Evolutionary conservation across 2,797 vertebrate species (phyloP), one percentile per base, ranked within the genome.

Genomic region (Pangasius mekongensis): DNA sequence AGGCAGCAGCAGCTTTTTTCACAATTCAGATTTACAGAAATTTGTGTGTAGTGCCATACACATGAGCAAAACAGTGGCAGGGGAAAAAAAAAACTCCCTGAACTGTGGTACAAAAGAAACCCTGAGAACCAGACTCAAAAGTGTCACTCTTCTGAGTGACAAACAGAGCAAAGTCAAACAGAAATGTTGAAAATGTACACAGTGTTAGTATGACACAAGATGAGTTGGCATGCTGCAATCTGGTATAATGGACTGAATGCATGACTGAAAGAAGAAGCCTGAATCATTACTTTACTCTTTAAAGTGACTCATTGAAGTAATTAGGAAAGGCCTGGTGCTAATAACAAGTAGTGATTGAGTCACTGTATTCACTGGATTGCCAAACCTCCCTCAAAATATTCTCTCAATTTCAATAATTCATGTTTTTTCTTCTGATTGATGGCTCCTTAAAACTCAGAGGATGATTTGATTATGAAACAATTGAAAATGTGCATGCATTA

Each of bases 401-500:
- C 24, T 81, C 73, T 83, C 33, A 36, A 77, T 86, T 90, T 83
- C 67, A 85, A 84, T 84, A 76, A 89, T 90, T 89, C 33, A 90
- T 84, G 56, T 80, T 56, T 56, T 56, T 43, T 83, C 33, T 39
- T 52, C 66, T 85, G 86, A 89, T 66, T 84, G 88, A 90, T 89
- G 88, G 56, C 86, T 89, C 43, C 86, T 86, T 83, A 87, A 87
- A 89, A 54, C 84, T 82, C 90, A 27, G 30, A 85, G 74, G 71
- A 77, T 69, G 30, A 86, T 56, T 77, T 86, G 67, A 74, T 90
- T 81, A 87, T 16, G 33, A 84, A 83, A 90, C 84, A 85, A 83
- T 82, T 92, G 85, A 90, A 92, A 83, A 69, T 86, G 86, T 85
- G 80, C 84, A 87, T 90, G 77, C 10, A 91, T 90, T 89, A 87